These are phyloP conservation scores for Phenganax subtilis DNA, from an alignment of 92 coral and sea anemone species.

Conservation along the genomic window DNA sequence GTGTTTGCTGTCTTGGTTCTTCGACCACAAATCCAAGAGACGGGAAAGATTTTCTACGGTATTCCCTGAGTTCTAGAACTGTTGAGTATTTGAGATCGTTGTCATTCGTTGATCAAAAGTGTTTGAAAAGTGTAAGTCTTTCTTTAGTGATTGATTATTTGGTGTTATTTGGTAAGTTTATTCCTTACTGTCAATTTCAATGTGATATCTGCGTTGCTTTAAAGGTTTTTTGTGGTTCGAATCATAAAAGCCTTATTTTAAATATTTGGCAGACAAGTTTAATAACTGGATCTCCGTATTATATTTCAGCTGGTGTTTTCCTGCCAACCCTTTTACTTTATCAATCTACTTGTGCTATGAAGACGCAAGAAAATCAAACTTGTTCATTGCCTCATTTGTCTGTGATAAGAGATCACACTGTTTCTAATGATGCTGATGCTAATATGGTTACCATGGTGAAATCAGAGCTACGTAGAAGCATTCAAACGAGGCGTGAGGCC, in stretches of 20 bases:
- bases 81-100: neutral
- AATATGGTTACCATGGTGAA: conserved; percentile 13
- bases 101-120: too few species aligned
- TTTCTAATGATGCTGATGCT: neutral
- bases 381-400: neutral
- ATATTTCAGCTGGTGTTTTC: neutral
- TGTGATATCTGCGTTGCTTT: too few species aligned
- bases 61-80: neutral
- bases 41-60: neutral
- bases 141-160: too few species aligned
- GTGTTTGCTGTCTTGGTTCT: neutral
- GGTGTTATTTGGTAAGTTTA: too few species aligned
- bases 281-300: neutral
- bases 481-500: conserved; percentile 34
- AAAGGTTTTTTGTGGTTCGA: too few species aligned
- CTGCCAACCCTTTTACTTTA: neutral
- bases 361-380: conserved; percentile 1
- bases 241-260: too few species aligned
- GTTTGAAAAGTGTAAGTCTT: too few species aligned
- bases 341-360: neutral
- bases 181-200: too few species aligned
- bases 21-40: neutral
- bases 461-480: conserved; percentile 28
- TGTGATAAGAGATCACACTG: neutral
- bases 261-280: neutral